Evolutionary conservation across 2,797 vertebrate genomes (phyloP).

Genomic region (Streptopelia turtur): DNA sequence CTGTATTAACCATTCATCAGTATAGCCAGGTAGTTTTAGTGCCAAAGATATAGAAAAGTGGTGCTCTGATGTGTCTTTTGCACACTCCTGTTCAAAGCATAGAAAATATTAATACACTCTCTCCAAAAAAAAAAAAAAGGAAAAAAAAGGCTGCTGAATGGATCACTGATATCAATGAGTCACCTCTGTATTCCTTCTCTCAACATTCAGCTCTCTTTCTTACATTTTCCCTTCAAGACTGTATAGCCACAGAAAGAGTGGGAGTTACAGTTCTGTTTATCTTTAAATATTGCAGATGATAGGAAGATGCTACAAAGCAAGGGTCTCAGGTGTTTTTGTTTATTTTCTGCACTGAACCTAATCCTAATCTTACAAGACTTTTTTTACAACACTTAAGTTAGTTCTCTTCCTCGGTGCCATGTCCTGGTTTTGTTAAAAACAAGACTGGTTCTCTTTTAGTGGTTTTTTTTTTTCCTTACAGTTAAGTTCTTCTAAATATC

Average conservation of each 20-base stretch:
- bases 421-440: too few relatives aligned
- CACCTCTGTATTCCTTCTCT: background rate
- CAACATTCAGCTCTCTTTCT: background rate
- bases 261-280: background rate
- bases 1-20: background rate
- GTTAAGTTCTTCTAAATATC: too few relatives aligned
- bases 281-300: background rate
- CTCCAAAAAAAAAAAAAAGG: background rate
- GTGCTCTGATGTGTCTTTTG: background rate
- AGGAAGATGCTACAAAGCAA: background rate
- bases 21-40: background rate
- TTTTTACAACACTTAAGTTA: background rate
- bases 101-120: rapidly evolving
- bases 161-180: background rate
- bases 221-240: background rate
- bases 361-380: background rate
- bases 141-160: background rate
- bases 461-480: too few relatives aligned
- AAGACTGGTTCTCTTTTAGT: too few relatives aligned
- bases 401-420: background rate
- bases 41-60: background rate
- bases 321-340: background rate
- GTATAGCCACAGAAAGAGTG: background rate
- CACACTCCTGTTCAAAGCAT: background rate
- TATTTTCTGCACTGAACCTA: background rate